A percentile compares a stretch with the other conserved stretches of the same genome.
Evolutionary conservation across 2,888 invertebrate species (phyloP).

Genomic region (Gasteruption jaculator): DNA sequence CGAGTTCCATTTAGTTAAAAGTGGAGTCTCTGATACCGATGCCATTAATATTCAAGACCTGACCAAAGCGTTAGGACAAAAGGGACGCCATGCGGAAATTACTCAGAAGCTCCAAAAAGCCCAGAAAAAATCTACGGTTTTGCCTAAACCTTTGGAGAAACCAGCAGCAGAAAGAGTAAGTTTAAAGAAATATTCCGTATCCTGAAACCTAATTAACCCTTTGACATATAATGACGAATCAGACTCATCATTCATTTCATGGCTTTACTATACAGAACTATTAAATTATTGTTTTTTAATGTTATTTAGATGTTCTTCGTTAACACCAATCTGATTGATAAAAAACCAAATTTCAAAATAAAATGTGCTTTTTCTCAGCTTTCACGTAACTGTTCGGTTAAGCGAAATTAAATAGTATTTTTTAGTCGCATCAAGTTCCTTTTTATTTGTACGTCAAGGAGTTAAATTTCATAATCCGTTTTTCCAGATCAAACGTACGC

Average conservation of each 20-base stretch:
- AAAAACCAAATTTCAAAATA: too few relatives aligned
- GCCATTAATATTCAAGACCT: conserved; percentile 61
- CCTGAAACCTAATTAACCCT: too few relatives aligned
- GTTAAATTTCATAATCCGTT: conserved; percentile 61
- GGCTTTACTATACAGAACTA: neutral
- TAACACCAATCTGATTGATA: too few relatives aligned
- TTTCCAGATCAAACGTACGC: conserved; percentile 65
- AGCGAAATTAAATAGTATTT: too few relatives aligned
- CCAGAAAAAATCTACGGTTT: conserved; percentile 58
- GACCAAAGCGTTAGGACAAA: conserved; percentile 59
- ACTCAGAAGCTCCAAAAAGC: conserved; percentile 59
- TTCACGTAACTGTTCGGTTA: too few relatives aligned
- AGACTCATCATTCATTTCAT: too few relatives aligned
- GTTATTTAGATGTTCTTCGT: too few relatives aligned
- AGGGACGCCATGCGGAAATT: conserved; percentile 59
- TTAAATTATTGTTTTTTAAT: conserved; percentile 13
- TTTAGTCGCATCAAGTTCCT: too few relatives aligned
- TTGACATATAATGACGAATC: too few relatives aligned
- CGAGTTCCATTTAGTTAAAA: conserved; percentile 70
- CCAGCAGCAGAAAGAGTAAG: conserved; percentile 68
- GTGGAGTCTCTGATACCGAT: conserved; percentile 50
- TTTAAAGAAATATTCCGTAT: neutral
- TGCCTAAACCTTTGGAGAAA: conserved; percentile 75
- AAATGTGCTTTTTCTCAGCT: conserved; percentile 45
- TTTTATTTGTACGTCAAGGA: too few relatives aligned